Evolutionary conservation across 2,113 vertebrate species (phyloP).

Genomic region (Rhagologus leucostigma): DNA sequence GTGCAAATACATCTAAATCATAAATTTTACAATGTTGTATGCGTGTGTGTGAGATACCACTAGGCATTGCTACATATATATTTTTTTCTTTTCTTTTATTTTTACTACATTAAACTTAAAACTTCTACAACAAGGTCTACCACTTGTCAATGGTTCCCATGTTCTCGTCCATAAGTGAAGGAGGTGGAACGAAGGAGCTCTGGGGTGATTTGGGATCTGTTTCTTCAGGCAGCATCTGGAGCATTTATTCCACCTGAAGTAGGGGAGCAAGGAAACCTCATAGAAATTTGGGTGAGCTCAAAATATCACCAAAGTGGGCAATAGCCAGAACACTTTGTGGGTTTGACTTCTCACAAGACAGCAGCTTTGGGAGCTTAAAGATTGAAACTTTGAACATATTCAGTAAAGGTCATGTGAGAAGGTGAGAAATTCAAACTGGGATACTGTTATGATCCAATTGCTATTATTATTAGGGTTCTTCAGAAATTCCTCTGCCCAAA

Average conservation of each 20-base stretch:
- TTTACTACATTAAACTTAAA: background rate
- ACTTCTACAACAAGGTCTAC: background rate
- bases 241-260: background rate
- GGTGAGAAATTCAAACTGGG: background rate
- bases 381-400: background rate
- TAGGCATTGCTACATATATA: fast-evolving
- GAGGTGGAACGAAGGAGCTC: background rate
- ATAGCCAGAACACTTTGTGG: background rate
- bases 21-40: background rate
- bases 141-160: background rate
- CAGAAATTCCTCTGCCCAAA: no score
- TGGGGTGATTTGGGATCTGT: background rate
- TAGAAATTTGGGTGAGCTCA: background rate
- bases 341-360: background rate
- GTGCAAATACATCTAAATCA: background rate
- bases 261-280: background rate
- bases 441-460: no score
- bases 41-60: fast-evolving
- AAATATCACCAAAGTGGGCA: background rate
- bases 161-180: background rate
- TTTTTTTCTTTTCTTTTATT: background rate
- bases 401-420: background rate
- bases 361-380: background rate
- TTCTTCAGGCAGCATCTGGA: background rate
- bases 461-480: no score